Conservation (phyloP, 2,113 vertebrate genomes). For the Boulengerochromis microlepis region DNA sequence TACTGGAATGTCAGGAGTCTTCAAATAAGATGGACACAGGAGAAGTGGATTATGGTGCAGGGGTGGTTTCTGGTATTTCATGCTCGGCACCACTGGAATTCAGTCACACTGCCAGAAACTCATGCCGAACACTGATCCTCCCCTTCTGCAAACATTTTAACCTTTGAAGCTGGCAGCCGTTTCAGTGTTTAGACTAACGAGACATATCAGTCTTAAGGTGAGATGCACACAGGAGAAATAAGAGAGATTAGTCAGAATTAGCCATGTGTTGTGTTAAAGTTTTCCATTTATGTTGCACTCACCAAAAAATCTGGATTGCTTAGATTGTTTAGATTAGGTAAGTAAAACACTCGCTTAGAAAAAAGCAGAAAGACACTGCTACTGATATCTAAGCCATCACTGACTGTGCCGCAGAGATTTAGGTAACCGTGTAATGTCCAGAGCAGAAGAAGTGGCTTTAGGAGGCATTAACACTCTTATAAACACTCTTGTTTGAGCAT, state of each 20-base stretch:
- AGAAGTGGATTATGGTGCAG: not conserved
- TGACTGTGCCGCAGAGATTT: not conserved
- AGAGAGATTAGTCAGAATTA: not conserved
- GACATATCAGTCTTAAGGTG: not conserved
- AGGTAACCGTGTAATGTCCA: not conserved
- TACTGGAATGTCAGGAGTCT: not conserved
- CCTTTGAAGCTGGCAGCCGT: not conserved
- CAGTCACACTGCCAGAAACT: not conserved
- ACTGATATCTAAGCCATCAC: not conserved
- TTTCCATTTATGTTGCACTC: not conserved
- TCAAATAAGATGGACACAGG: not conserved
- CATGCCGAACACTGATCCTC: not conserved
- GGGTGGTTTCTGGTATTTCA: constrained; percentile 2
- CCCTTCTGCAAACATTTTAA: not conserved
- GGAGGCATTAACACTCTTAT: not conserved
- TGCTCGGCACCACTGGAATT: not conserved
- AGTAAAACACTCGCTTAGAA: not conserved
- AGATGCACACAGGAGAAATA: not conserved
- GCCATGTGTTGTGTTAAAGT: not conserved
- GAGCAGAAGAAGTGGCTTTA: not conserved
- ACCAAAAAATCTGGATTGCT: not conserved
- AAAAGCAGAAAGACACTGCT: not conserved
- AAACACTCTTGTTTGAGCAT: not conserved
- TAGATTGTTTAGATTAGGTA: not conserved
- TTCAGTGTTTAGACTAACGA: not conserved